Conservation (phyloP, 1,140 invertebrate species). For the Zophobas morio region DNA sequence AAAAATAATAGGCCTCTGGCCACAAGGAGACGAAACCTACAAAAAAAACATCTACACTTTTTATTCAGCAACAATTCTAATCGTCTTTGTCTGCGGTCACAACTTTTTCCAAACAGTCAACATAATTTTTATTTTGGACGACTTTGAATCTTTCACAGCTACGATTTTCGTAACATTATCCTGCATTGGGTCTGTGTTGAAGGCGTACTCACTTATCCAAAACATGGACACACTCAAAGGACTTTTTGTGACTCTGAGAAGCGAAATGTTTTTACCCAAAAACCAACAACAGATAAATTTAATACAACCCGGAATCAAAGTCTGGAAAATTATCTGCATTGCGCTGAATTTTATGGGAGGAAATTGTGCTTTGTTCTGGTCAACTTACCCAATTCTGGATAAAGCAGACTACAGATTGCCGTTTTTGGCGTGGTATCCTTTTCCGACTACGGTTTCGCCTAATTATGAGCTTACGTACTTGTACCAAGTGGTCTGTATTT, state of each 20-base stretch:
- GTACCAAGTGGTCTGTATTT: conserved; percentile 23
- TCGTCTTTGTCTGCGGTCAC: too few relatives aligned
- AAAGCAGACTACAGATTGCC: conserved; percentile 1
- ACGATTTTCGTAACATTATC: too few relatives aligned
- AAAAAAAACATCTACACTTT: too few relatives aligned
- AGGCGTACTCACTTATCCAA: neutral
- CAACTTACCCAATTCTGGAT: conserved; percentile 21
- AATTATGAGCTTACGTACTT: conserved; percentile 17
- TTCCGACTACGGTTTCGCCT: neutral
- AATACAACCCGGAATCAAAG: neutral
- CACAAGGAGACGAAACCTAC: too few relatives aligned
- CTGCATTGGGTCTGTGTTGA: neutral
- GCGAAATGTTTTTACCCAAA: neutral
- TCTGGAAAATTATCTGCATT: neutral
- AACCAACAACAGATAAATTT: neutral
- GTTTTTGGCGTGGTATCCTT: conserved; percentile 38
- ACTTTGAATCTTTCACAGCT: too few relatives aligned
- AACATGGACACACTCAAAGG: neutral
- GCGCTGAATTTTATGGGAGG: neutral
- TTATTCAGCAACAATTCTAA: too few relatives aligned
- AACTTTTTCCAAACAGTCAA: too few relatives aligned
- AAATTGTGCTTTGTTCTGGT: conserved; percentile 7
- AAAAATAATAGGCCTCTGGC: too few relatives aligned
- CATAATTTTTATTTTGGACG: too few relatives aligned
- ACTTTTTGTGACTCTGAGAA: neutral